Evolutionary conservation across 30 jellyfish, hydroid and myxozoan species (phyloP), one percentile per base, ranked within the genome.

Genomic region (Mastigias papua): DNA sequence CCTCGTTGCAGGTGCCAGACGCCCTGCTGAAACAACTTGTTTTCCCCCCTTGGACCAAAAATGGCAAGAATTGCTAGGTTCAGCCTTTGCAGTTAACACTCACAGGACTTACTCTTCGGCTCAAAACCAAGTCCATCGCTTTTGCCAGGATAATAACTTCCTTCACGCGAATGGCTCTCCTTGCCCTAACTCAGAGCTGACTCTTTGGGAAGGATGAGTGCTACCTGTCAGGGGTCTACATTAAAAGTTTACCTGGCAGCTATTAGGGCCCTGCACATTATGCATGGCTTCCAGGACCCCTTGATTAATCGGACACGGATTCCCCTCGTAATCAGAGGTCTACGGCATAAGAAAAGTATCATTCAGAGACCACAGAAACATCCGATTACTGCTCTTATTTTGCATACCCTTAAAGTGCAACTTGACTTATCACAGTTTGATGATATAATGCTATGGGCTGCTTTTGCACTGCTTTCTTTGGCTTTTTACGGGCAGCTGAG

Each of bases 391-490:
- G n/a, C n/a, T n/a, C n/a, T n/a, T n/a, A n/a, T n/a, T n/a, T 61
- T 61, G 73, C 73, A 61, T 8, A 61, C 73, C 22, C 22, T 61
- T 5, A 61, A 26, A 20, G 25, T 61, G 10, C 73, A 61, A 7
- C 21, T 61, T 11, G 73, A 61, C 21, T 61, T 8, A 4, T 8
- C 73, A 8, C 10, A 6, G 8, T 61, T 20, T 26, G 21, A 61
- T 61, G 33, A 61, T 20, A 26, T 20, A 7, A 61, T 61, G 73
- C 9, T 61, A 4, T 61, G 73, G 73, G 73, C 73, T 20, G 73
- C 73, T 61, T 8, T n/a, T 61, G 73, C 33, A 61, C 73, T 61
- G 73, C 73, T 20, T 61, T 61, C 33, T 61, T 4, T 61, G 73
- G 73, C 33, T 61, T 61, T 26, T 26, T 61, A 26, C 29, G 73